These are phyloP conservation scores for Paradoxurus hermaphroditus DNA, from an alignment of 2,113 vertebrate species.

Conservation along the genomic window DNA sequence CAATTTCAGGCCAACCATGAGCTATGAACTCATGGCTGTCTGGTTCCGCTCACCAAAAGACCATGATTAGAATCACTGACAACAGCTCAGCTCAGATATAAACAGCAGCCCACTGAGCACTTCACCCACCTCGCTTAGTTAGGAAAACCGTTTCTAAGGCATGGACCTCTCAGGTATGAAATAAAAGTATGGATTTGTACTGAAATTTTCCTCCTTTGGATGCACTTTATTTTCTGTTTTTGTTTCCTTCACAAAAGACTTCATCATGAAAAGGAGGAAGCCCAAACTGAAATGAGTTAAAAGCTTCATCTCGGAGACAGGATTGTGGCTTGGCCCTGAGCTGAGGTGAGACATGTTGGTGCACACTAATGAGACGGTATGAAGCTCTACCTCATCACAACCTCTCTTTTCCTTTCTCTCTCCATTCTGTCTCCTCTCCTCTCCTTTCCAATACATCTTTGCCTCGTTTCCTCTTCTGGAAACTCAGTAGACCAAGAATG, in stretches of 20 bases:
- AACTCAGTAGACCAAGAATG: neutral
- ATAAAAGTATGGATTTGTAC: neutral
- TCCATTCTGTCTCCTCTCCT: neutral
- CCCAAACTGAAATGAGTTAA: constrained; percentile 50
- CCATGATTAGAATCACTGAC: neutral
- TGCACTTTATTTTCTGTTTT: neutral
- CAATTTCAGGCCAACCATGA: neutral
- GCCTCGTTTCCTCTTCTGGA: neutral
- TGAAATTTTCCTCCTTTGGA: neutral
- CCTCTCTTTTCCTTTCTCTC: no score
- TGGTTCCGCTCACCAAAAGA: neutral
- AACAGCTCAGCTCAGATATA: neutral
- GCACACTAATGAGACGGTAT: accelerated
- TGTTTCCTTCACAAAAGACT: constrained; percentile 38
- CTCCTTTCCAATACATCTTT: neutral
- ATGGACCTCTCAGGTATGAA: neutral
- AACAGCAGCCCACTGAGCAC: neutral
- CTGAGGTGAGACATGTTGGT: neutral
- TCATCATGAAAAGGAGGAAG: constrained; percentile 71
- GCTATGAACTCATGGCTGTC: neutral
- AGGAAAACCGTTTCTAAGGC: neutral
- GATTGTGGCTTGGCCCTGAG: neutral
- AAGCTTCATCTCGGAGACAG: constrained; percentile 4
- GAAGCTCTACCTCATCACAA: accelerated
- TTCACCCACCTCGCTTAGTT: neutral